These are phyloP conservation scores for Gallirallus australis DNA, from an alignment of 2,797 vertebrate genomes.

Conservation along the genomic window DNA sequence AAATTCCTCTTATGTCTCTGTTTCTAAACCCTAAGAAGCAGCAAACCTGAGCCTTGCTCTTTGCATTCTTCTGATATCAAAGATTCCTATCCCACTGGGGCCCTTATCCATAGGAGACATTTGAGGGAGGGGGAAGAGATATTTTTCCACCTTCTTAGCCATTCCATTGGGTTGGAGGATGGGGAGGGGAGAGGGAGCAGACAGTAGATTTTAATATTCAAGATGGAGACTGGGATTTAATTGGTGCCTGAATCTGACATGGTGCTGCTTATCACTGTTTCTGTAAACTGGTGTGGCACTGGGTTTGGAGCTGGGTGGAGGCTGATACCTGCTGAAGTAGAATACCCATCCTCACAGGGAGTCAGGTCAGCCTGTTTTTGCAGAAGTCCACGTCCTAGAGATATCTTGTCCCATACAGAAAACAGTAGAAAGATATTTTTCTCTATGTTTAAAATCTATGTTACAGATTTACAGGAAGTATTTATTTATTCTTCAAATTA, in stretches of 20 bases:
- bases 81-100: constrained; percentile 15
- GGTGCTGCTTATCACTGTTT: background rate
- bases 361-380: background rate
- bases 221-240: background rate
- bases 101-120: constrained; percentile 42
- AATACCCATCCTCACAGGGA: background rate
- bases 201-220: background rate
- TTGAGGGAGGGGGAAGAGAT: constrained; percentile 45
- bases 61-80: constrained; percentile 64
- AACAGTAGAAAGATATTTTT: background rate
- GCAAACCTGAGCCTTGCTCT: constrained; percentile 52
- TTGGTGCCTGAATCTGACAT: background rate
- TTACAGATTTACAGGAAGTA: constrained; percentile 41
- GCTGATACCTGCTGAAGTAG: background rate
- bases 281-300: background rate
- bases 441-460: background rate
- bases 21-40: constrained; percentile 28
- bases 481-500: constrained; percentile 62
- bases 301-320: background rate
- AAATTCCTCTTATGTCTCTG: constrained; percentile 55
- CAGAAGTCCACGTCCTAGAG: background rate
- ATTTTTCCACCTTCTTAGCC: constrained; percentile 27
- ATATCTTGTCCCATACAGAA: background rate
- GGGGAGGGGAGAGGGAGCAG: background rate
- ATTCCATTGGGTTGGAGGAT: background rate